Percentiles rank a stretch among this genome's conserved stretches.
Conservation (phyloP, 2,888 invertebrate species). For the Invenusta paracnida region DNA sequence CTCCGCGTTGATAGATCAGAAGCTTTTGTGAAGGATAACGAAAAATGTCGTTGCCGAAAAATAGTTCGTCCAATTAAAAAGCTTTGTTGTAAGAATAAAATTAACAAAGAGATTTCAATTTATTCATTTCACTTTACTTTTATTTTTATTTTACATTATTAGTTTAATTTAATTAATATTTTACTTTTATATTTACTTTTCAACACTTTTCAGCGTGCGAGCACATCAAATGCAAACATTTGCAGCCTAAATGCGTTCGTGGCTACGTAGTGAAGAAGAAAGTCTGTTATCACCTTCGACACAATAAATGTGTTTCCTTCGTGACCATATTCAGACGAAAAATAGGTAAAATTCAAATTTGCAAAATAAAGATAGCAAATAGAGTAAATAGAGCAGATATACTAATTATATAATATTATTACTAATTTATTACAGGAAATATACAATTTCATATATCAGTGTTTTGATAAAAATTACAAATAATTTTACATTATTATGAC, state of each 20-base stretch:
- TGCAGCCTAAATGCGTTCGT: slow-evolving; percentile 9
- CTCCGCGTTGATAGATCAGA: neutral
- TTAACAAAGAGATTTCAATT: neutral
- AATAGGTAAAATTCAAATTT: slow-evolving; percentile 2
- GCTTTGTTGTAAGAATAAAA: slow-evolving; percentile 24
- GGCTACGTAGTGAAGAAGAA: slow-evolving; percentile 34
- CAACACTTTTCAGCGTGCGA: slow-evolving; percentile 2
- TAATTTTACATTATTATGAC: too few species aligned
- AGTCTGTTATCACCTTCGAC: slow-evolving; percentile 14
- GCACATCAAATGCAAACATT: slow-evolving; percentile 25
- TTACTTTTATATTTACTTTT: neutral
- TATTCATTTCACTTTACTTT: neutral
- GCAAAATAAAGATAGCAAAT: neutral
- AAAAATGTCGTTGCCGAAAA: slow-evolving; percentile 14
- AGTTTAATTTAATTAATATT: neutral
- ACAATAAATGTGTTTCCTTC: slow-evolving; percentile 25
- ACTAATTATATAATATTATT: neutral
- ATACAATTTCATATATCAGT: too few species aligned
- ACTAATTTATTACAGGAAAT: too few species aligned
- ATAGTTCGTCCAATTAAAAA: neutral
- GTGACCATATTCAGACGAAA: neutral
- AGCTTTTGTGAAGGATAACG: neutral
- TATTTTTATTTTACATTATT: neutral
- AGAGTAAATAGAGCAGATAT: neutral
- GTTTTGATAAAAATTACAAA: too few species aligned